Evolutionary conservation across 2,888 invertebrate species (phyloP).

Genomic region (Chymomyza fuscimana): DNA sequence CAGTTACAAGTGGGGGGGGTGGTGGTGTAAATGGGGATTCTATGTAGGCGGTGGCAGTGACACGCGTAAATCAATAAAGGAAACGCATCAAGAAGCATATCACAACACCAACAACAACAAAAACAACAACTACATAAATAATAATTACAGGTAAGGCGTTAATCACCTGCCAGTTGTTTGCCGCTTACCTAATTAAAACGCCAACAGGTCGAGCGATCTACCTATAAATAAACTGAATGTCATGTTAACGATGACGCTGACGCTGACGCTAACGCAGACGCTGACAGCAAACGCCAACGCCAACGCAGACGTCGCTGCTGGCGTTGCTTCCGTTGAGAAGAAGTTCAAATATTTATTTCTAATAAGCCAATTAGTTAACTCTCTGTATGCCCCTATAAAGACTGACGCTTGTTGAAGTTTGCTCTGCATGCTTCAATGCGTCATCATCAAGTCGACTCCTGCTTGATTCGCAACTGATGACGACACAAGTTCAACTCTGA

Average conservation of each 20-base stretch:
- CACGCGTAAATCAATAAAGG: conserved; percentile 2
- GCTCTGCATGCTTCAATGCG: not conserved
- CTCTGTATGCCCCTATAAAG: not conserved
- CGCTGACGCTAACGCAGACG: not conserved
- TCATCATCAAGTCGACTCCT: not conserved
- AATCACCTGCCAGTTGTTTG: conserved; percentile 1
- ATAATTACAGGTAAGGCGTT: conserved; percentile 4
- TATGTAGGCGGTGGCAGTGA: not conserved
- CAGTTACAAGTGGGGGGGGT: conserved; percentile 30
- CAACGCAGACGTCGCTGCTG: not conserved
- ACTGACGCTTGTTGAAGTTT: not conserved
- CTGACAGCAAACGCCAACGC: not conserved
- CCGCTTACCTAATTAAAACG: conserved; percentile 1
- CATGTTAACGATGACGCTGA: not conserved
- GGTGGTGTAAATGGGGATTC: conserved; percentile 21
- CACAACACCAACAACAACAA: conserved; percentile 8
- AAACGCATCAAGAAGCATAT: not conserved
- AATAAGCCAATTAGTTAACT: not conserved
- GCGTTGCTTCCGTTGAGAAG: not conserved
- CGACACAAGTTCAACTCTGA: not conserved
- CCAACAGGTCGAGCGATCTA: not conserved
- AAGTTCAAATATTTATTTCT: not conserved
- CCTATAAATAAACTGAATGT: conserved; percentile 6
- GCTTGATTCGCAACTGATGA: not conserved
- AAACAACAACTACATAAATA: conserved; percentile 18